Percentiles rank a stretch among this genome's conserved stretches.
These are phyloP conservation scores for Chlamydotis undulata DNA, from an alignment of 2,113 vertebrate species.

Conservation along the genomic window DNA sequence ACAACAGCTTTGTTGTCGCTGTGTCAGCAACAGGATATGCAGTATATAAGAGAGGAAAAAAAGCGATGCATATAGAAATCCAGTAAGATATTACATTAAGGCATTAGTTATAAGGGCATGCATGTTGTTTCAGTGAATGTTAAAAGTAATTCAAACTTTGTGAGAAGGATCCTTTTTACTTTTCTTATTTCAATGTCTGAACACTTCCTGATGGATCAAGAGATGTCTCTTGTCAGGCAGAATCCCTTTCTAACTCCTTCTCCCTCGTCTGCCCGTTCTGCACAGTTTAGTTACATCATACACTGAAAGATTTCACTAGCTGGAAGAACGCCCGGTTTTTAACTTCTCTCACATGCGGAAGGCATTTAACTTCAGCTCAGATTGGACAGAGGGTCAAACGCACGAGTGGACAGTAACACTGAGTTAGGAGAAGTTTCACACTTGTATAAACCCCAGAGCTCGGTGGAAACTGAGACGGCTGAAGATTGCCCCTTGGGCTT, in stretches of 20 bases:
- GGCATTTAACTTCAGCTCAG: slow-evolving; percentile 12
- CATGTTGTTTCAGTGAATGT: background rate
- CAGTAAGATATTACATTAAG: background rate
- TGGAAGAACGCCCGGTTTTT: slow-evolving; percentile 47
- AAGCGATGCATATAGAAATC: background rate
- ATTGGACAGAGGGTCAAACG: background rate
- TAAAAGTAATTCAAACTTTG: background rate
- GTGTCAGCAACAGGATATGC: background rate
- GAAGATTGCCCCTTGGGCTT: background rate
- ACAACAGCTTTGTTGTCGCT: background rate
- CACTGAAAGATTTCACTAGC: background rate
- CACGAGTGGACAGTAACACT: background rate
- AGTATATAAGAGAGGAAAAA: background rate
- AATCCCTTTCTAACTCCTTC: background rate
- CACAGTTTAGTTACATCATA: slow-evolving; percentile 17
- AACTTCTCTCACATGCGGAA: slow-evolving; percentile 66
- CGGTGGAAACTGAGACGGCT: accelerated
- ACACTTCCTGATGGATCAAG: background rate
- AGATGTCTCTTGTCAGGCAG: background rate
- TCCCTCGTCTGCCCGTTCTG: background rate
- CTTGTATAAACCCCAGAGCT: background rate
- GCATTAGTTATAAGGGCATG: background rate
- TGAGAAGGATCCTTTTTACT: background rate
- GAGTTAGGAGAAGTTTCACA: background rate
- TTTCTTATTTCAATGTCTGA: background rate